Base-by-base conservation (phyloP, 2,888 invertebrate species). In the Aromia moschata region DNA sequence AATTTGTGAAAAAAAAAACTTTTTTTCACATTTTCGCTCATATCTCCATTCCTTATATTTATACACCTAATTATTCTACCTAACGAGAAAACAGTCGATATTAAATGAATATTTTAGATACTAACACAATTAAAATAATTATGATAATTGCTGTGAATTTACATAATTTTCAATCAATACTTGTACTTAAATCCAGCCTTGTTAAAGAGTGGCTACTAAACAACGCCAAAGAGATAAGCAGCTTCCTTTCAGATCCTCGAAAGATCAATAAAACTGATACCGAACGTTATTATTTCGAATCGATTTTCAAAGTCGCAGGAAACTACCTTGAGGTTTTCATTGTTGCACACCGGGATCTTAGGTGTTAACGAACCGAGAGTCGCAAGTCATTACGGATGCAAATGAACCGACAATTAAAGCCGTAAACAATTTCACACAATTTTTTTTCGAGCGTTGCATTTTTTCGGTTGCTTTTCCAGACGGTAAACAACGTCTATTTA, bases 291-390 rank as follows among this genome's bases (percentile, higher is more conserved):
- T n/a, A n/a, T n/a, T n/a, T 20, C 25, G 18, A 17, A 49, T 36
- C 14, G 49, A 49, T 49, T 20, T n/a, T 49, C 38, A 49, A 49
- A 49, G 49, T 38, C 49, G 25, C 20, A 49, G 49, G 49, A 49
- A 49, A 38, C 15, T 17, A 25, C 49, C 16, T 46, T 46, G 38
- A 40, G 41, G 41, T 40, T 47, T 56, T 49, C 41, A 56, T 47
- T 56, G 56, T 47, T 56, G 38, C 40, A 40, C 40, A 40, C 40
- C 14, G 40, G 38, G 55, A 55, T 46, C 46, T 46, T 55, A 31
- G 25, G 25, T 11, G 20, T 37, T 55, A 46, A 30, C 38, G 45
- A 55, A 55, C 55, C 45, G 40, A 36, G 37, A 14, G 18, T 38
- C 17, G 47, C 30, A 36, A 56, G 41, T 56, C 49, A 49, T 36